Evolutionary conservation across 2,888 invertebrate genomes (phyloP), one percentile per base, ranked within the genome.

Genomic region (Meteorus cinctellus): DNA sequence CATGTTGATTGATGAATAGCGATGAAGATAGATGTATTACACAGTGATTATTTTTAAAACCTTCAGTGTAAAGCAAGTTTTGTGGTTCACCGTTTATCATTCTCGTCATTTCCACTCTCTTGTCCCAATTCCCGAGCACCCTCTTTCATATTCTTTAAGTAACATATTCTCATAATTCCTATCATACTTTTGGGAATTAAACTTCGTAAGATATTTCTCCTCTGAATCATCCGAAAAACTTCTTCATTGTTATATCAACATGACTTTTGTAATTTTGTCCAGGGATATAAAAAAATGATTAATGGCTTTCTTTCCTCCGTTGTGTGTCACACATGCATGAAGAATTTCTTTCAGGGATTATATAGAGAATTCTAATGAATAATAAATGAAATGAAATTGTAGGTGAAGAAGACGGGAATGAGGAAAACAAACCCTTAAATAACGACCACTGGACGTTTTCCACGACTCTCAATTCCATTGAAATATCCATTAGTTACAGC

Each of bases 401-500:
- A 12, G 10, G 24, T 29, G 12, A 24, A 29, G 60, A 14, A 24
- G 12, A 36, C 3, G 34, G 16, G 14, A 36, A 65, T 12, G 34
- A 36, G 36, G 31, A 36, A 14, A 31, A 65, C 31, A 34, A 29
- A 10, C 71, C 29, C 65, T 66, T 24, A 60, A 65, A 16, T 82
- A 82, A 81, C 80, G 83, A 84, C 83, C 82, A 83, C 82, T 85
- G 41, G 41, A 41, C 41, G 41, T 41, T 41, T 41, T 85, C 85
- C 86, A 83, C 82, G 74, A 85, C 85, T 86, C 85, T 86, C 85
- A 85, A 86, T 86, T 87, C 85, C 85, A 80, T 82, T 82, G 84
- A 85, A 88, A 87, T 89, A 89, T 89, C 89, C 89, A 89, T 89
- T 89, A 89, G 89, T 89, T 89, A 89, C 88, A 88, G 88, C 87